Evolutionary conservation across 2,888 invertebrate species (phyloP), one percentile per base, ranked within the genome.

Genomic region (Scrobipalpa atriplicella): DNA sequence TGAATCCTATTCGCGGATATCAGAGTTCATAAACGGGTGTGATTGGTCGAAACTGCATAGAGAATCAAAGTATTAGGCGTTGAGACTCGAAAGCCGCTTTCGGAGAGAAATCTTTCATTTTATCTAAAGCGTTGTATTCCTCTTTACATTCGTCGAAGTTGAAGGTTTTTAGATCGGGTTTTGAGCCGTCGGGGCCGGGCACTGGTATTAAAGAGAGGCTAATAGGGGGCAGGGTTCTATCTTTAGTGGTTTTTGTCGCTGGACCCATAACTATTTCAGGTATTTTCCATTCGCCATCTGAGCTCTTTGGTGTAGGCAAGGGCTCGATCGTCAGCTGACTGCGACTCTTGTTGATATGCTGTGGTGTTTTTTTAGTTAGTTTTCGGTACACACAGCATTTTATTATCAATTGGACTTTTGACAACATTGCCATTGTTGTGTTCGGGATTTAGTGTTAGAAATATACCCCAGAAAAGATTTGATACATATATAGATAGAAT

Each of bases 291-390:
- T 86, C 87, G 68, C 71, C 74, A 19, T 72, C 76, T 62, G 71
- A 72, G 75, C 83, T 81, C 81, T 83, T 86, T 58, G 82, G n/a
- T n/a, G n/a, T n/a, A n/a, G 19, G 88, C 74, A 92, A 79, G 65
- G 92, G 86, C 78, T 92, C 92, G 75, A 92, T 92, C 71, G 89
- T 92, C 73, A 92, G 83, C 82, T 92, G 92, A 69, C 89, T 89
- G 77, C 92, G 78, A 78, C 89, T 91, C 83, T 88, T 90, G 91
- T 92, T 90, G 89, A 92, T 92, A 86, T 92, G 92, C 92, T 92
- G 92, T 81, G 82, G 9, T 47, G 16, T 76, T 66, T 66, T 78
- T 78, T 78, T 73, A 72, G 78, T 72, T 76, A 79, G 75, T 73
- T 75, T 78, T 75, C 74, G 67, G 72, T 71, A 19, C 13, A 43